A percentile compares a stretch with the other conserved stretches of the same genome.
These are phyloP conservation scores for Cheirogaleus medius DNA, from an alignment of 2,113 vertebrate species.

Conservation along the genomic window DNA sequence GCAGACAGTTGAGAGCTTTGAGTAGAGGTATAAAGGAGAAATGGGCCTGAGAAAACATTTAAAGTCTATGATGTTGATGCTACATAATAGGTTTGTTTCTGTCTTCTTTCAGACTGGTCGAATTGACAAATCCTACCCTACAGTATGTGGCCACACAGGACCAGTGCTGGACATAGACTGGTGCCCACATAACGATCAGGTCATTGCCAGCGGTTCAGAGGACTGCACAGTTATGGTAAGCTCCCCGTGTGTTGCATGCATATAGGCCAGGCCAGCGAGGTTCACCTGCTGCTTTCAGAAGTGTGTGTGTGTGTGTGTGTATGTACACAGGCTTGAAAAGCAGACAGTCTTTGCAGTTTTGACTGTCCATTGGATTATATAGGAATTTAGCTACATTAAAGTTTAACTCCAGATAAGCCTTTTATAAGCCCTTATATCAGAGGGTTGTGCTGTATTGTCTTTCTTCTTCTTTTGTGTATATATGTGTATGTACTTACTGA, in stretches of 20 bases:
- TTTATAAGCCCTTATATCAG: neutral
- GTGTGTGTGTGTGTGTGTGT: neutral
- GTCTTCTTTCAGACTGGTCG: conserved; percentile 89
- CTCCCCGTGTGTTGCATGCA: too few species aligned
- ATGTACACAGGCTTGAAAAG: neutral
- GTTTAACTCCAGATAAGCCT: neutral
- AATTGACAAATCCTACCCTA: conserved; percentile 97
- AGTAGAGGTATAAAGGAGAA: neutral
- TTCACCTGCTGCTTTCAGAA: neutral
- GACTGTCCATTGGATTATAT: neutral
- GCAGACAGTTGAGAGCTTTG: neutral
- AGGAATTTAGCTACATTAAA: neutral
- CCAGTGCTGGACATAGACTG: conserved; percentile 98
- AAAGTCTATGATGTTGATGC: neutral
- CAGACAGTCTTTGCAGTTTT: neutral
- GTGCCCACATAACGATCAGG: conserved; percentile 97
- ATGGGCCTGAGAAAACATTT: neutral
- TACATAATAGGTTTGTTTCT: neutral
- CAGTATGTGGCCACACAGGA: conserved; percentile 97
- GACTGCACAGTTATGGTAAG: conserved; percentile 97
- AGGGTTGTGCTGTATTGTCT: neutral
- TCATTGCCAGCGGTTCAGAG: conserved; percentile 97
- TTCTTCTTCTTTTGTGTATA: neutral
- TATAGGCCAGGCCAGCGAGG: neutral
- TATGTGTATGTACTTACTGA: neutral